Evolutionary conservation across 37 sponge, comb jelly and placozoan genomes (phyloP), one percentile per base, ranked within the genome.

Genomic region (Petrosia ficiformis): DNA sequence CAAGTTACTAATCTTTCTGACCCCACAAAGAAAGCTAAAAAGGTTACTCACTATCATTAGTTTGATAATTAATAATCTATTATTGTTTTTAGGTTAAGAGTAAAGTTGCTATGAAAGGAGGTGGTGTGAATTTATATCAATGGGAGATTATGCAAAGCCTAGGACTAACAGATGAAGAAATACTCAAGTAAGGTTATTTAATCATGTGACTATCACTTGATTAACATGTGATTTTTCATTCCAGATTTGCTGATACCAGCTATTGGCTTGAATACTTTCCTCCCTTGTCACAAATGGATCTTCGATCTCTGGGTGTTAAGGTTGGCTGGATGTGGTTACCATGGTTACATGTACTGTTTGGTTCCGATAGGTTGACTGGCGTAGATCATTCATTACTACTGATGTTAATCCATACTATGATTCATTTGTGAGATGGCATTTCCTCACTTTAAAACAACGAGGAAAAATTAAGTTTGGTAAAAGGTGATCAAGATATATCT

Each of bases 391-490:
- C 83, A 88, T 99, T 69, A 99, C 99, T 19, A 99, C 99, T 5
- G 94, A 95, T 76, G 92, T 72, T 68, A 99, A 99, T 66, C 96
- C 96, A 0, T 99, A 95, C 84, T 99, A 90, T 75, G 96, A 99
- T 74, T 95, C 96, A 54, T 99, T 99, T 77, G 92, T 95, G 14
- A 72, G 92, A 14, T 99, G 99, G 99, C 99, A 99, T 54, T 99
- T 99, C 68, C 40, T 58, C 35, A 93, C 70, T 1, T 85, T 99
- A 59, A 95, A 99, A 71, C 85, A 93, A 42, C 35, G 90, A 41
- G 84, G 84, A 25, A 95, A 90, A 72, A 73, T 99, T 37, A 93
- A 95, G 77, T 99, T 99, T 85, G 99, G 99, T 1, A 99, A 95
- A 65, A 84, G 97, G 86, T 89, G 5, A 41, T 60, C 2, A 10